Conservation (phyloP, 1,140 invertebrate genomes). For the Platyscapa corneri region DNA sequence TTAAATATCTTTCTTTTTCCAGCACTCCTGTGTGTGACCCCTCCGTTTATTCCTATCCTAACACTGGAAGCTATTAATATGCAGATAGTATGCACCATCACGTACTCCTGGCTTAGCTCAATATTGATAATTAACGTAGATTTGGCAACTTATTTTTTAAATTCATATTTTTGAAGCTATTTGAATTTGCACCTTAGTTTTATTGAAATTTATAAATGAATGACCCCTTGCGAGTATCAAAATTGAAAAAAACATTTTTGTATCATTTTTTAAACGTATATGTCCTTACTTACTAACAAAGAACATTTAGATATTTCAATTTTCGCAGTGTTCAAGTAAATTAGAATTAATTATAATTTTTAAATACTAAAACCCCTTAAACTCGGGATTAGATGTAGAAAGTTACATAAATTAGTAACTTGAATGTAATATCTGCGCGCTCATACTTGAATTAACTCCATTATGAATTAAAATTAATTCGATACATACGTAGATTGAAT, state of each 20-base stretch:
- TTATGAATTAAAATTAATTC: not conserved
- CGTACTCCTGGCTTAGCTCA: slow-evolving; percentile 47
- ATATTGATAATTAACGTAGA: slow-evolving; percentile 49
- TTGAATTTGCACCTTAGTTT: not conserved
- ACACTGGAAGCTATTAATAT: slow-evolving; percentile 48
- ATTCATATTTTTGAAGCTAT: not conserved
- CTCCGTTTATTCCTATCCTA: slow-evolving; percentile 44
- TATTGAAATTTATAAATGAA: slow-evolving; percentile 1
- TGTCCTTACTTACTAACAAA: not conserved
- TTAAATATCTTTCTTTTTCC: slow-evolving; percentile 47
- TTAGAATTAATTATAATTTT: not conserved
- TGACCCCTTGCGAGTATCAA: not conserved
- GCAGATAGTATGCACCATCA: slow-evolving; percentile 53
- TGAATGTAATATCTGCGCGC: not conserved
- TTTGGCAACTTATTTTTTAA: slow-evolving; percentile 23
- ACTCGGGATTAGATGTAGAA: not conserved
- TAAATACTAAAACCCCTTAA: not conserved
- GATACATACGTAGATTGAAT: not conserved
- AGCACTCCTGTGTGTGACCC: slow-evolving; percentile 17
- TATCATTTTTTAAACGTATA: not conserved
- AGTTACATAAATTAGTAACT: not conserved
- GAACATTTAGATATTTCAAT: not conserved
- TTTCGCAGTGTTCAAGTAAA: not conserved
- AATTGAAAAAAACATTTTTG: not conserved
- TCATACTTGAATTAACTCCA: not conserved